A percentile compares a stretch with the other conserved stretches of the same genome.
phyloP scores from a whole-genome alignment of 2,888 invertebrate species.

The Congeria kusceri region DNA sequence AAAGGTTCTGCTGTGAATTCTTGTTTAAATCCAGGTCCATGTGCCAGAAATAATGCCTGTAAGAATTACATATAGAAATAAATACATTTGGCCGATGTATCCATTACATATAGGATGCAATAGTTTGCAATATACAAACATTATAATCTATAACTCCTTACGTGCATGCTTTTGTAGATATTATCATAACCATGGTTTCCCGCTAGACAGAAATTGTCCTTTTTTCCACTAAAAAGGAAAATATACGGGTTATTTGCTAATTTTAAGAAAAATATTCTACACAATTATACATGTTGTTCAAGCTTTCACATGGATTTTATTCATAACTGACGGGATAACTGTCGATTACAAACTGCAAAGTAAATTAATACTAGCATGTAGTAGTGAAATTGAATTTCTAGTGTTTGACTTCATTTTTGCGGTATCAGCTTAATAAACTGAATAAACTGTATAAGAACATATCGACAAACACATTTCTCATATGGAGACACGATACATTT shows the following conservation, averaged over 20 bases:
- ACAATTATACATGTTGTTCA: too few relatives aligned
- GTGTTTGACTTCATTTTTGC: too few relatives aligned
- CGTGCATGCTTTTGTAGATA: slow-evolving; percentile 77
- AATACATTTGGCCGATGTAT: neutral
- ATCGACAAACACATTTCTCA: too few relatives aligned
- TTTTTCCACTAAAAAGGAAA: neutral
- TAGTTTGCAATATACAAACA: neutral
- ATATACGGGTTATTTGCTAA: neutral
- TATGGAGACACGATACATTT: too few relatives aligned
- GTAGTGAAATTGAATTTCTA: too few relatives aligned
- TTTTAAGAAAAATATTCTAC: neutral
- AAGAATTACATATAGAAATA: neutral
- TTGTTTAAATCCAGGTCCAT: slow-evolving; percentile 84
- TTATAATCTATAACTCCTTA: slow-evolving; percentile 45
- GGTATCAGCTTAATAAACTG: too few relatives aligned
- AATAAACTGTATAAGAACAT: too few relatives aligned
- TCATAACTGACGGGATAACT: too few relatives aligned
- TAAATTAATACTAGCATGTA: too few relatives aligned
- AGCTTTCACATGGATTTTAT: too few relatives aligned
- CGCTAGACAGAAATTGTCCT: slow-evolving; percentile 58
- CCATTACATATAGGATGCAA: neutral
- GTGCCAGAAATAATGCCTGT: slow-evolving; percentile 83
- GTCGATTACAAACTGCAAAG: too few relatives aligned
- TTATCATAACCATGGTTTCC: slow-evolving; percentile 83
- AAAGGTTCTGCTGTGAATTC: slow-evolving; percentile 80